Conservation (phyloP, 1,140 invertebrate species). For the Drosophila truncata region DNA sequence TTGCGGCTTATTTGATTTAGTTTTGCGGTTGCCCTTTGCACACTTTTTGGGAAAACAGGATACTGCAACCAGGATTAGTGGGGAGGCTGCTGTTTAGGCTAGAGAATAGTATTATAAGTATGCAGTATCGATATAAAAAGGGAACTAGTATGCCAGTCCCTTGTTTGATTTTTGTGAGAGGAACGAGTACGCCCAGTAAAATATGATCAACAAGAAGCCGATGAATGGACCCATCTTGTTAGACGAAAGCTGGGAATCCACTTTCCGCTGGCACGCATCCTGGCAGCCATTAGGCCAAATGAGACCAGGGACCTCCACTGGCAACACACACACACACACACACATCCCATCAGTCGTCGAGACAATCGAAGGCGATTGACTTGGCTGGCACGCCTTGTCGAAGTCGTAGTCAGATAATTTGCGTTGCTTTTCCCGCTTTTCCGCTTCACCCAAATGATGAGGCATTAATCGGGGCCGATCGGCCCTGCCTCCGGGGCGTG, state of each 20-base stretch:
- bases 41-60: slow-evolving; percentile 4
- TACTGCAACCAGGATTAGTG: slow-evolving; percentile 7
- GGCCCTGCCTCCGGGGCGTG: slow-evolving; percentile 70
- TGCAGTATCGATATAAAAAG: background rate
- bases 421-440: slow-evolving; percentile 26
- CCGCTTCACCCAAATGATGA: slow-evolving; percentile 62
- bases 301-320: slow-evolving; percentile 23
- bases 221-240: slow-evolving; percentile 8
- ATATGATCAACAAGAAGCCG: slow-evolving; percentile 21
- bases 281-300: slow-evolving; percentile 48
- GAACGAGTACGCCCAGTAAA: background rate
- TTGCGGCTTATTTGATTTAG: slow-evolving; percentile 60
- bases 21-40: slow-evolving; percentile 26
- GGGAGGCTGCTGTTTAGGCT: background rate
- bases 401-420: slow-evolving; percentile 60
- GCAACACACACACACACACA: slow-evolving; percentile 8
- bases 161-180: background rate
- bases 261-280: slow-evolving; percentile 24
- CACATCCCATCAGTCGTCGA: slow-evolving; percentile 29
- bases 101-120: background rate
- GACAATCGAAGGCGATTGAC: slow-evolving; percentile 55
- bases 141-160: too few species aligned
- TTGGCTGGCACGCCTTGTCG: slow-evolving; percentile 42
- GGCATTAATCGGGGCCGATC: slow-evolving; percentile 66
- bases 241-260: background rate